These are phyloP conservation scores for Tribolium castaneum DNA, from an alignment of 1,140 invertebrate species.

Conservation along the genomic window DNA sequence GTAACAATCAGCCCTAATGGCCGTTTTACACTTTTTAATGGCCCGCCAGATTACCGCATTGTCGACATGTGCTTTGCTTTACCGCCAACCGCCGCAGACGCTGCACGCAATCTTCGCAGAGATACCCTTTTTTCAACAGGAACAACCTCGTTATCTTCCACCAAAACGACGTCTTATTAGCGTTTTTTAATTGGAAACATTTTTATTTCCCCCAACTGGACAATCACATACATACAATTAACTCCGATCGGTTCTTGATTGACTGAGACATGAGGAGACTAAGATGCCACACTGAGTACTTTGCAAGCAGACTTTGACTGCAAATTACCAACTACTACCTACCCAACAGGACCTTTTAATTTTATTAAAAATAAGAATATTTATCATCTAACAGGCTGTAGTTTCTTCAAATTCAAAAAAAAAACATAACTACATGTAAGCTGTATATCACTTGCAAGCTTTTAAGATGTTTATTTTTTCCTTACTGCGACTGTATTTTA, in stretches of 20 bases:
- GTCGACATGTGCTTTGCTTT: not conserved
- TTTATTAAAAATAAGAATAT: no score
- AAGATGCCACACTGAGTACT: not conserved
- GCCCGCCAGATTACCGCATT: slow-evolving; percentile 48
- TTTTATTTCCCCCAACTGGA: not conserved
- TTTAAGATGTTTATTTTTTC: no score
- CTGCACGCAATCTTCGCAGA: not conserved
- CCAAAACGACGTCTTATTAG: not conserved
- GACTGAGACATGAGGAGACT: not conserved
- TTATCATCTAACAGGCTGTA: no score
- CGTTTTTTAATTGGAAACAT: not conserved
- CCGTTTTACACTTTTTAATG: slow-evolving; percentile 52
- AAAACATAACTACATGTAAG: no score
- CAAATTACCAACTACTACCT: no score
- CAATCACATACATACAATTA: not conserved
- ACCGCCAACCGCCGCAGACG: not conserved
- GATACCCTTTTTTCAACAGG: not conserved
- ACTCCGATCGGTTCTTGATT: not conserved
- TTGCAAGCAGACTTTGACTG: not conserved
- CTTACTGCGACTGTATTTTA: no score
- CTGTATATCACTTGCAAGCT: no score
- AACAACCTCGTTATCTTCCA: not conserved
- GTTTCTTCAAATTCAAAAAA: no score
- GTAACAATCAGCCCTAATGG: slow-evolving; percentile 52
- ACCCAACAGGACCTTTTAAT: no score